Percentiles rank a stretch among this genome's conserved stretches.
Evolutionary conservation across 2,797 vertebrate species (phyloP).

Genomic region (Gymnothorax javanicus): DNA sequence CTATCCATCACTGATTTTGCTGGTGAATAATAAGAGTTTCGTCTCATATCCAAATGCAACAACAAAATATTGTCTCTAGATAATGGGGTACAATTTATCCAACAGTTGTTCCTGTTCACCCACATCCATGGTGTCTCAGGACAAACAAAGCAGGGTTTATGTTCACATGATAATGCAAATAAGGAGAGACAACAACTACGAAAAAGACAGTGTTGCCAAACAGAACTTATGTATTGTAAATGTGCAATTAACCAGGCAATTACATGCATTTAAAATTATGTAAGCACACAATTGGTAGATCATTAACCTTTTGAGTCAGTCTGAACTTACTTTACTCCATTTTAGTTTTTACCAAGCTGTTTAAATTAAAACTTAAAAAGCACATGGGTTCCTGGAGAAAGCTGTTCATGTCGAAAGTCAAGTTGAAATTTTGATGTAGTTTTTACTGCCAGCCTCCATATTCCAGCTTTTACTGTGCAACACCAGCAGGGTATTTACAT

Average conservation of each 20-base stretch:
- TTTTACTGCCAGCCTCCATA: neutral
- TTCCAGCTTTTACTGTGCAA: neutral
- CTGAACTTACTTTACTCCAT: neutral
- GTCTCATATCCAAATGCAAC: constrained; percentile 48
- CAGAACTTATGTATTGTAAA: constrained; percentile 62
- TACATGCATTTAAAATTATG: constrained; percentile 75
- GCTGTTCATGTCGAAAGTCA: neutral
- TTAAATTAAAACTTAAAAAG: neutral
- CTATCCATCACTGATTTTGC: constrained; percentile 51
- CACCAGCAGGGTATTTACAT: neutral
- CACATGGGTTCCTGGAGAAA: neutral
- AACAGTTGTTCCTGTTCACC: neutral
- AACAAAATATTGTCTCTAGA: neutral
- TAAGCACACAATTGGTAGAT: constrained; percentile 61
- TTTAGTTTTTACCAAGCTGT: neutral
- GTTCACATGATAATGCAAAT: neutral
- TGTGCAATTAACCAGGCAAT: constrained; percentile 11
- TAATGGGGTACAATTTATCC: constrained; percentile 36
- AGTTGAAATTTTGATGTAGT: neutral
- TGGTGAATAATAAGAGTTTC: constrained; percentile 65
- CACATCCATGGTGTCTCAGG: neutral
- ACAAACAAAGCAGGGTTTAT: neutral
- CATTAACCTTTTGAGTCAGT: constrained; percentile 41
- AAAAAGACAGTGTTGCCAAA: constrained; percentile 41
- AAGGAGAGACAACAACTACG: neutral